A percentile compares a stretch with the other conserved stretches of the same genome.
Evolutionary conservation across 2,888 invertebrate genomes (phyloP).

Genomic region (Agonum fuliginosum): DNA sequence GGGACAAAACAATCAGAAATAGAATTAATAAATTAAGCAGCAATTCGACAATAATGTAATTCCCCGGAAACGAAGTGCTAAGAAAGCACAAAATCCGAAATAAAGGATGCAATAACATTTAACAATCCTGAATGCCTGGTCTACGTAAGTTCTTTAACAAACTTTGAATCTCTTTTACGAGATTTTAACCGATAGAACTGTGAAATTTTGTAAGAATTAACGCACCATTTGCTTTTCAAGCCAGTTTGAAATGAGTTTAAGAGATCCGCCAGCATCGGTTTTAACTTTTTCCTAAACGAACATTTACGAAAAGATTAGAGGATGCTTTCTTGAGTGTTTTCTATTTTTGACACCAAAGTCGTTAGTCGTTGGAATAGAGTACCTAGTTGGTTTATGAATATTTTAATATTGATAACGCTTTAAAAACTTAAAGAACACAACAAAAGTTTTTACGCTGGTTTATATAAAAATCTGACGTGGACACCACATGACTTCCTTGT

Average conservation of each 20-base stretch:
- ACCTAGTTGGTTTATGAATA: slow-evolving; percentile 30
- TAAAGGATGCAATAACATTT: slow-evolving; percentile 37
- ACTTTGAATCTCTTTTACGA: slow-evolving; percentile 53
- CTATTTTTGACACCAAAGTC: slow-evolving; percentile 12
- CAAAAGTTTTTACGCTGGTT: slow-evolving; percentile 22
- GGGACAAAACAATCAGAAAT: too few species aligned
- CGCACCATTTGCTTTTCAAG: slow-evolving; percentile 44
- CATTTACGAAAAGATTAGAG: slow-evolving; percentile 5
- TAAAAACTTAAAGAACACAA: slow-evolving; percentile 25
- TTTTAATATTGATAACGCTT: slow-evolving; percentile 33
- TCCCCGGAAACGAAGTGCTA: too few species aligned
- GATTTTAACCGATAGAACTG: slow-evolving; percentile 43
- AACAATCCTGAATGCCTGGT: neutral
- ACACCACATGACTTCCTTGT: too few species aligned
- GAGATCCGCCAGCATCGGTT: slow-evolving; percentile 3
- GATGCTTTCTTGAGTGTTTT: slow-evolving; percentile 10
- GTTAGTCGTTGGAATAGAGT: neutral
- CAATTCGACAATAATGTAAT: neutral
- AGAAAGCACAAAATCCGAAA: slow-evolving; percentile 17
- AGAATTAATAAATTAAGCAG: neutral
- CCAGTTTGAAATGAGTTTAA: slow-evolving; percentile 46
- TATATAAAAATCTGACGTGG: slow-evolving; percentile 29
- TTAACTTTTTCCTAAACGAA: slow-evolving; percentile 30
- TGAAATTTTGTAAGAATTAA: slow-evolving; percentile 47
- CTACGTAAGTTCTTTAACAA: slow-evolving; percentile 38